Conservation (phyloP, 1,140 invertebrate species). For the Cotesia glomerata region DNA sequence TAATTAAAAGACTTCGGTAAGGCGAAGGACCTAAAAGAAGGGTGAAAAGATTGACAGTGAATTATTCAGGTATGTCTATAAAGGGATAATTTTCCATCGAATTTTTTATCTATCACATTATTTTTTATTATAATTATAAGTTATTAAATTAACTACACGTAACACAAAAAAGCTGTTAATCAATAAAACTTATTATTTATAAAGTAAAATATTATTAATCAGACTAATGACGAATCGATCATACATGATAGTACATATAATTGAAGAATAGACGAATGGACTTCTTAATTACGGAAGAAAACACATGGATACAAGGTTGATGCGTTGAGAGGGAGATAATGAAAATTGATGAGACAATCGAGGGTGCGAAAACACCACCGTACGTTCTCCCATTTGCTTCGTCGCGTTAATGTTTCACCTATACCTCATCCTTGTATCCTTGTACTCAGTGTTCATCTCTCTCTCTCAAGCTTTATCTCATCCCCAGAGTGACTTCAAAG, state of each 20-base stretch:
- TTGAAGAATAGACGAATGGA: constrained; percentile 8
- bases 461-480: too few species aligned
- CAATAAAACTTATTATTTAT: not conserved
- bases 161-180: not conserved
- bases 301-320: constrained; percentile 33
- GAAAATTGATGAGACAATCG: constrained; percentile 53
- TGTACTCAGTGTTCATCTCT: too few species aligned
- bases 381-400: not conserved
- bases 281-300: constrained; percentile 36
- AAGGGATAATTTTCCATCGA: constrained; percentile 34
- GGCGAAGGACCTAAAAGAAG: constrained; percentile 35
- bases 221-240: not conserved
- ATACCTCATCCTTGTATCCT: not conserved
- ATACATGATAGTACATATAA: not conserved
- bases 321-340: constrained; percentile 41
- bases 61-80: constrained; percentile 58
- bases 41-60: constrained; percentile 60
- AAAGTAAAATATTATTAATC: too few species aligned
- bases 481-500: constrained; percentile 12
- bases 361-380: constrained; percentile 4
- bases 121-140: not conserved
- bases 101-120: constrained; percentile 7
- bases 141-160: not conserved
- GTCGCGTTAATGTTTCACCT: constrained; percentile 14
- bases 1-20: constrained; percentile 19